Evolutionary conservation across 2,888 invertebrate species (phyloP), one percentile per base, ranked within the genome.

Genomic region (Ectropis crepuscularia): DNA sequence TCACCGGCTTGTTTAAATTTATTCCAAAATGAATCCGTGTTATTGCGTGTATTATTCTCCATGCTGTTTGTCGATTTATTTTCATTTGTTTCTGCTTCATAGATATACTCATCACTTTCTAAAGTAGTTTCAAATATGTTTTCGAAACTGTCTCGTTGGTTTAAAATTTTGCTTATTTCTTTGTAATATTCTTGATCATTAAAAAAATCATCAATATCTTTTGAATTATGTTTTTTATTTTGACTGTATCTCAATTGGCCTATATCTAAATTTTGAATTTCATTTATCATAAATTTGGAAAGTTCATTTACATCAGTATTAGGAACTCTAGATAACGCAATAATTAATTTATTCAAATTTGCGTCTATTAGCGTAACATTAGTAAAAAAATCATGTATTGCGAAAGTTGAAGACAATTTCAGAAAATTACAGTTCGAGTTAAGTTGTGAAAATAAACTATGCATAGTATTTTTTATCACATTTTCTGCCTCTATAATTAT

Each of bases 381-480:
- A 5, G 78, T 69, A 49, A 89, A 85, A 65, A 78, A 82, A 49
- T 86, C 81, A 69, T 86, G 83, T 50, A 86, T 77, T 42, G 70
- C 68, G 2, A 79, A 72, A 64, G 80, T 85, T 45, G 86, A 80
- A 59, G 73, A 76, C 11, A 85, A 67, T 58, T 70, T 81, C 4
- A 71, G 66, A 46, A 74, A 79, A 11, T 73, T 59, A 43, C 66
- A 69, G 50, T 71, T 74, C 6, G 87, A 61, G 61, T 77, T 79
- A 0, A 89, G 70, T 55, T 43, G 69, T 9, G 71, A 65, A 67
- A 90, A 86, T 55, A 90, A 58, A 50, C 76, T 69, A 60, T 86
- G 85, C 2, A 81, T 75, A 4, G 77, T 80, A n/a, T 76, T 70
- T 16, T 78, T 77, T 51, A 85, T 72, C 6, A 70, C 68, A 6